These are phyloP conservation scores for Nixonia krombeini DNA, from an alignment of 1,140 invertebrate species.

Conservation along the genomic window DNA sequence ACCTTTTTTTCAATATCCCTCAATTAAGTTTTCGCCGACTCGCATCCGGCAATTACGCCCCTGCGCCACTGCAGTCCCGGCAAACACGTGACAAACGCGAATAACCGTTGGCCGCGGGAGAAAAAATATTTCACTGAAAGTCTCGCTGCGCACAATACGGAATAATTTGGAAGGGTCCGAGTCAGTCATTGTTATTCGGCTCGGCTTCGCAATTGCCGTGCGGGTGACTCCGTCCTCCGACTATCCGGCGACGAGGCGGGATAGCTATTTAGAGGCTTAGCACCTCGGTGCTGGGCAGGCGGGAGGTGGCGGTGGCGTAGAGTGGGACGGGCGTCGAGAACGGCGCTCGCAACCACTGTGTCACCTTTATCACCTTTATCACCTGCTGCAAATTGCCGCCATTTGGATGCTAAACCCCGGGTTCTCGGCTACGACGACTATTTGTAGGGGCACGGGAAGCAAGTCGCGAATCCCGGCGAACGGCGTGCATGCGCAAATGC, in stretches of 20 bases:
- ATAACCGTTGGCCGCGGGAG: too few relatives aligned
- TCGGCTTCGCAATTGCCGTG: conserved; percentile 38
- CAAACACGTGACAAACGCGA: too few relatives aligned
- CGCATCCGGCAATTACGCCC: too few relatives aligned
- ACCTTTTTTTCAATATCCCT: too few relatives aligned
- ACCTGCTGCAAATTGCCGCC: conserved; percentile 71
- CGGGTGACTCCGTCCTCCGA: conserved; percentile 36
- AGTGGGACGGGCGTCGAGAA: conserved; percentile 31
- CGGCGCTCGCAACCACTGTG: conserved; percentile 55
- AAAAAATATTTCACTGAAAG: too few relatives aligned
- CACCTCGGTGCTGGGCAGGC: conserved; percentile 55
- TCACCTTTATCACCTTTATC: conserved; percentile 72
- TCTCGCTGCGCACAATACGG: too few relatives aligned
- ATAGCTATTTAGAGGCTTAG: conserved; percentile 70
- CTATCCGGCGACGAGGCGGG: conserved; percentile 46
- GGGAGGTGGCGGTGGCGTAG: conserved; percentile 24
- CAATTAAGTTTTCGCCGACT: too few relatives aligned
- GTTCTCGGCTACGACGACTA: conserved; percentile 65
- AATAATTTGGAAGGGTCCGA: not conserved
- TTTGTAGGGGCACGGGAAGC: conserved; percentile 60
- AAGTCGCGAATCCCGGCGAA: conserved; percentile 43
- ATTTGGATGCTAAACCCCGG: conserved; percentile 69
- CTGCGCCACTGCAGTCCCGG: too few relatives aligned
- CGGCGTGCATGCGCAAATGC: conserved; percentile 51
- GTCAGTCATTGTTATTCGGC: conserved; percentile 41